Evolutionary conservation across 2,797 vertebrate species (phyloP).

Genomic region (Cuculus canorus): DNA sequence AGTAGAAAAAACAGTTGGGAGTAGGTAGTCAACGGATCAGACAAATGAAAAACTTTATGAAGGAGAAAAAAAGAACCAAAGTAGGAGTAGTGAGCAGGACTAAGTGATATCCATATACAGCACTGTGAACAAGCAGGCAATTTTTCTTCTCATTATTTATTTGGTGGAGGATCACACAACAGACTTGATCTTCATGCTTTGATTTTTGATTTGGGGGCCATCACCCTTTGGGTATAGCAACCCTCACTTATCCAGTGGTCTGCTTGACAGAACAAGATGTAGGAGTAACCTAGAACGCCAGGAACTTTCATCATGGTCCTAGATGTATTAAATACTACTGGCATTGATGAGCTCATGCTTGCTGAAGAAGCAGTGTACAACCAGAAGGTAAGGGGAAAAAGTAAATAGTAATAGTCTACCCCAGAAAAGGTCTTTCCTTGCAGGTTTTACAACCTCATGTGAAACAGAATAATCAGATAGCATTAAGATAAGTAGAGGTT

Average conservation of each 20-base stretch:
- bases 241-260: neutral
- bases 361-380: neutral
- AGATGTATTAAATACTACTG: neutral
- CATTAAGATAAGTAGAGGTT: neutral
- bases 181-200: neutral
- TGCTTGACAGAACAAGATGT: neutral
- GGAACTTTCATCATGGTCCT: neutral
- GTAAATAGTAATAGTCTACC: neutral
- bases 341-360: neutral
- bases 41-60: neutral
- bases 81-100: neutral
- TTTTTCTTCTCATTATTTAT: neutral
- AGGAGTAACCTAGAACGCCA: neutral
- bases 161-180: neutral
- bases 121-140: neutral
- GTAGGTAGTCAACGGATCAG: neutral
- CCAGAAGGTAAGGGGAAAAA: neutral
- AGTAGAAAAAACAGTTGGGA: neutral
- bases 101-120: neutral
- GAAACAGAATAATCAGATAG: neutral
- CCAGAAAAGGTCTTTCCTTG: neutral
- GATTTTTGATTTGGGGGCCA: neutral
- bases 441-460: neutral
- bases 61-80: neutral
- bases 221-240: neutral